A percentile compares a stretch with the other conserved stretches of the same genome.
These are phyloP conservation scores for Aphodius granarius DNA, from an alignment of 2,888 invertebrate genomes.

Conservation along the genomic window DNA sequence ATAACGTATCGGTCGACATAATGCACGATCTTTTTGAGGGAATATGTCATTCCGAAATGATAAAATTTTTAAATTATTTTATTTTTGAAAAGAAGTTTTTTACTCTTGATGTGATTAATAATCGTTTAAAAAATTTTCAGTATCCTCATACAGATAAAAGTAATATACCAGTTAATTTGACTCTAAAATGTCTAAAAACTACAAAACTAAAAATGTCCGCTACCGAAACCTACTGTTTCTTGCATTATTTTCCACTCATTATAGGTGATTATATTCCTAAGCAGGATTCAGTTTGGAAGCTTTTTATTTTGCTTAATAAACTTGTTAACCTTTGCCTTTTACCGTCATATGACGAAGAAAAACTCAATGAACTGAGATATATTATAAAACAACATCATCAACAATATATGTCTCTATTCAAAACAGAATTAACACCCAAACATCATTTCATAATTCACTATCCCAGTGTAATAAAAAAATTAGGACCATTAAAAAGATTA, in stretches of 20 bases:
- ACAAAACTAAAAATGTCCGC: not conserved
- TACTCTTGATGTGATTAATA: not conserved
- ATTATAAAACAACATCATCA: conserved; percentile 12
- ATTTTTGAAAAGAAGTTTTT: not conserved
- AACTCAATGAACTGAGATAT: not conserved
- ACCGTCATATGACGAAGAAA: not conserved
- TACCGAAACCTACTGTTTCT: not conserved
- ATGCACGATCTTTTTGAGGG: not conserved
- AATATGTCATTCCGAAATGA: not conserved
- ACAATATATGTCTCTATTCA: conserved; percentile 13
- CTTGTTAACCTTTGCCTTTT: not conserved
- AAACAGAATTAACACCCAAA: conserved; percentile 25
- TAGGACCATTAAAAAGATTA: conserved; percentile 26
- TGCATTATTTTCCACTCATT: not conserved
- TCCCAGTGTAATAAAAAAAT: conserved; percentile 20
- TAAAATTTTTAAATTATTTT: not conserved
- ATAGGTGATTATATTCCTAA: not conserved
- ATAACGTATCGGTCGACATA: not conserved
- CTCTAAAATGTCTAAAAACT: not conserved
- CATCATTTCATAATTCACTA: conserved; percentile 28
- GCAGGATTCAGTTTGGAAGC: not conserved
- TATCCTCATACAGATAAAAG: not conserved
- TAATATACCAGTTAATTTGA: not conserved
- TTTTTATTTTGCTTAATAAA: not conserved
- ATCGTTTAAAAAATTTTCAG: not conserved